phyloP scores from a whole-genome alignment of 2,888 invertebrate species.

The Ormyrus nitidulus region DNA sequence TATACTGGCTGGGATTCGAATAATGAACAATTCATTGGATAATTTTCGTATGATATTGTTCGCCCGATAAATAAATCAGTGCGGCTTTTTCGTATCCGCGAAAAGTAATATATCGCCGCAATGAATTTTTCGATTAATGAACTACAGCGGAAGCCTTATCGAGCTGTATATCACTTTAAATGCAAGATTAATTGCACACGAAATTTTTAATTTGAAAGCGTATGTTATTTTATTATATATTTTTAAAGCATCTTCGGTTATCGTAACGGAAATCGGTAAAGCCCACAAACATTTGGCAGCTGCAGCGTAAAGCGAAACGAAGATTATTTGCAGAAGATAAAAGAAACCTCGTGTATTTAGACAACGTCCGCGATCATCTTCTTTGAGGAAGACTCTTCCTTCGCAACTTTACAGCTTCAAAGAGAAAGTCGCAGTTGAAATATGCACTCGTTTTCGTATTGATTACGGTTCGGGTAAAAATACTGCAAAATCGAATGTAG shows the following conservation, averaged over 20 bases:
- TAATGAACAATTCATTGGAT: slow-evolving; percentile 47
- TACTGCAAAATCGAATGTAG: too few relatives aligned
- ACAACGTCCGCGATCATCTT: slow-evolving; percentile 1
- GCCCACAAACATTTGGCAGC: too few relatives aligned
- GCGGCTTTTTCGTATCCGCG: background rate
- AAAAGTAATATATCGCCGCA: background rate
- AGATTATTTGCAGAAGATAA: slow-evolving; percentile 14
- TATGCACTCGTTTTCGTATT: too few relatives aligned
- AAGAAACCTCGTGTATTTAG: slow-evolving; percentile 9
- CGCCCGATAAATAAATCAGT: slow-evolving; percentile 32
- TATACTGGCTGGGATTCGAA: slow-evolving; percentile 26
- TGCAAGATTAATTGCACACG: background rate
- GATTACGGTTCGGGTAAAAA: too few relatives aligned
- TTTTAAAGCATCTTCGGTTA: too few relatives aligned
- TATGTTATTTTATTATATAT: background rate
- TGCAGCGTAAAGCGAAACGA: too few relatives aligned
- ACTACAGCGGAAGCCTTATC: background rate
- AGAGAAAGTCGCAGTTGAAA: too few relatives aligned
- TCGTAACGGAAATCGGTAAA: too few relatives aligned
- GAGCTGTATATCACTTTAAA: background rate
- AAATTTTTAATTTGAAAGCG: background rate
- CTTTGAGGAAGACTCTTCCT: background rate
- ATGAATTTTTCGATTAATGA: slow-evolving; percentile 22
- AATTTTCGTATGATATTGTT: slow-evolving; percentile 32
- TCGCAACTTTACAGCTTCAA: background rate